These are phyloP conservation scores for Etheostoma spectabile DNA, from an alignment of 2,113 vertebrate genomes.

Conservation along the genomic window DNA sequence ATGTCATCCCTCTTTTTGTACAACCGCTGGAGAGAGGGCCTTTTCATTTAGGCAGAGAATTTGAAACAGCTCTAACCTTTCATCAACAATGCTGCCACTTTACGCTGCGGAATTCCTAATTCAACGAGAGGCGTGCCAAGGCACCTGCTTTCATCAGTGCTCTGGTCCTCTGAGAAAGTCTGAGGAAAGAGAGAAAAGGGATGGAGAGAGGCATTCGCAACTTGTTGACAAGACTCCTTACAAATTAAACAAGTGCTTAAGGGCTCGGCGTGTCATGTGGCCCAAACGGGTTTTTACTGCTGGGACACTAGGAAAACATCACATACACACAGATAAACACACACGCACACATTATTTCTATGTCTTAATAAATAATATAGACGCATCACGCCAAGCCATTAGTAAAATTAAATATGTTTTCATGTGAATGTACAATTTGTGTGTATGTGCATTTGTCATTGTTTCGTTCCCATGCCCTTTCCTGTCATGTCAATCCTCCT, in stretches of 20 bases:
- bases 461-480: slow-evolving; percentile 43
- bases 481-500: slow-evolving; percentile 38
- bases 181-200: slow-evolving; percentile 10
- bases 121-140: slow-evolving; percentile 57
- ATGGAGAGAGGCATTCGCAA: slow-evolving; percentile 24
- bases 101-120: slow-evolving; percentile 73
- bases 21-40: slow-evolving; percentile 71
- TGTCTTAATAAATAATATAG: too few relatives aligned
- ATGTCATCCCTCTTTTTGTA: slow-evolving; percentile 75
- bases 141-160: slow-evolving; percentile 61
- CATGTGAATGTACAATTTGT: neutral
- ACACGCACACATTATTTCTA: neutral
- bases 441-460: neutral
- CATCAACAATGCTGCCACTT: slow-evolving; percentile 78
- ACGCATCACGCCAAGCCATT: neutral
- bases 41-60: slow-evolving; percentile 73
- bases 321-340: neutral
- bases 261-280: slow-evolving; percentile 37
- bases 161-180: slow-evolving; percentile 58
- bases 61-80: slow-evolving; percentile 81
- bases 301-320: slow-evolving; percentile 21
- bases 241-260: slow-evolving; percentile 51
- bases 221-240: slow-evolving; percentile 64
- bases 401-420: slow-evolving; percentile 16
- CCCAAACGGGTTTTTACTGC: slow-evolving; percentile 48